Base-by-base conservation (phyloP, 2,888 invertebrate species). In the Hyles lineata region DNA sequence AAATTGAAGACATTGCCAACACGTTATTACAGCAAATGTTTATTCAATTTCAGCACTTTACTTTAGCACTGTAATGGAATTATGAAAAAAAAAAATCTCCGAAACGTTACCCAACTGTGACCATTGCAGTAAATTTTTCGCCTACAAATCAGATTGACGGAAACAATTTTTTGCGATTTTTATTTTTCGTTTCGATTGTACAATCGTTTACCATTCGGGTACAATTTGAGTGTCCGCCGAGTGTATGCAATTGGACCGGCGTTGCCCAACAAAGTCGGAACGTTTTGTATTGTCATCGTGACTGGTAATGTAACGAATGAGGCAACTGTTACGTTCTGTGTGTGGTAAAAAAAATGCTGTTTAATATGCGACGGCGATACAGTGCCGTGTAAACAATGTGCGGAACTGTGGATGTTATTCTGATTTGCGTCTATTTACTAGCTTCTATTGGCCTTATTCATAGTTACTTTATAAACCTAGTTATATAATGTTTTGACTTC, bases 231-330 rank as follows among this genome's bases (percentile, higher is more conserved):
- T 43, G 63, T 35, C 43, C 67, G 23, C 4, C 43, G 43, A 67
- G 67, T 67, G 67, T 50, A 70, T 61, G 62, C 61, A 70, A 61
- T 23, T 55, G 52, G 61, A 35, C 70, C 73, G 50, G 8, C 21
- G 32, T 73, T 73, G 43, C 61, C 55, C 70, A 70, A 74, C 74
- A 69, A 43, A 71, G 43, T 52, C 61, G 43, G 25, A 71, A 35
- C 72, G 70, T 73, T 77, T 75, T 74, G 76, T 74, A 74, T 73
- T 77, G 78, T 78, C 76, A 78, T 76, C 73, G 58, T 76, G 75
- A 77, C 52, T 69, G 60, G 70, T 58, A 74, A 73, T 69, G 43
- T 72, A 72, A 72, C 11, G 35, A 55, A 60, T 70, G 62, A 55
- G 55, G 78, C 74, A 70, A 70, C 73, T 72, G 74, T 76, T 75